phyloP scores from a whole-genome alignment of 2,797 vertebrate genomes.

The Ctenopoma kingsleyae region DNA sequence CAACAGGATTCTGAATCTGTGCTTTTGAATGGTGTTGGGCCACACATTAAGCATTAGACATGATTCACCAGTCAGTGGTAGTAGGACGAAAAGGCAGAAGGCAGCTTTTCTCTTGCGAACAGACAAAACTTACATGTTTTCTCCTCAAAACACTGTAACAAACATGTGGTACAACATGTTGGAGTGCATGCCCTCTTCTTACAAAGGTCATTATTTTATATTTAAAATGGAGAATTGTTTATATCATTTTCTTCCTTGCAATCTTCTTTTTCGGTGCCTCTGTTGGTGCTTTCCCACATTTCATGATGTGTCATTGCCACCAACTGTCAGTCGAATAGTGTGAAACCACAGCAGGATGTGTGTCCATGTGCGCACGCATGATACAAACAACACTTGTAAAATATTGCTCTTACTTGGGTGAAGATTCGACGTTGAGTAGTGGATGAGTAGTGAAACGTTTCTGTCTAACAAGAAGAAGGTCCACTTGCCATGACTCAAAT shows the following conservation, averaged over 20 bases:
- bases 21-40: conserved; percentile 8
- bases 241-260: background rate
- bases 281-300: background rate
- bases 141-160: conserved; percentile 6
- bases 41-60: conserved; percentile 25
- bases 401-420: background rate
- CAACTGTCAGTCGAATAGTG: conserved; percentile 5
- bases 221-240: conserved; percentile 1
- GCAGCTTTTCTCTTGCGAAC: conserved; percentile 8
- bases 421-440: too few species aligned
- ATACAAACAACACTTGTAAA: conserved; percentile 5
- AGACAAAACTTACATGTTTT: conserved; percentile 1
- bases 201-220: background rate
- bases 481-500: too few species aligned
- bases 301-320: conserved; percentile 2
- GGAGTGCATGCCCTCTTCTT: background rate
- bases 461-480: too few species aligned
- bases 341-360: background rate
- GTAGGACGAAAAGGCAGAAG: conserved; percentile 20
- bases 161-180: background rate
- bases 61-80: conserved; percentile 13
- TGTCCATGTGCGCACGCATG: background rate
- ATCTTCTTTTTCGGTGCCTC: background rate
- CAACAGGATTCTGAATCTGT: background rate
- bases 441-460: too few species aligned